These are phyloP conservation scores for Pterois miles DNA, from an alignment of 2,797 vertebrate genomes.

Conservation along the genomic window DNA sequence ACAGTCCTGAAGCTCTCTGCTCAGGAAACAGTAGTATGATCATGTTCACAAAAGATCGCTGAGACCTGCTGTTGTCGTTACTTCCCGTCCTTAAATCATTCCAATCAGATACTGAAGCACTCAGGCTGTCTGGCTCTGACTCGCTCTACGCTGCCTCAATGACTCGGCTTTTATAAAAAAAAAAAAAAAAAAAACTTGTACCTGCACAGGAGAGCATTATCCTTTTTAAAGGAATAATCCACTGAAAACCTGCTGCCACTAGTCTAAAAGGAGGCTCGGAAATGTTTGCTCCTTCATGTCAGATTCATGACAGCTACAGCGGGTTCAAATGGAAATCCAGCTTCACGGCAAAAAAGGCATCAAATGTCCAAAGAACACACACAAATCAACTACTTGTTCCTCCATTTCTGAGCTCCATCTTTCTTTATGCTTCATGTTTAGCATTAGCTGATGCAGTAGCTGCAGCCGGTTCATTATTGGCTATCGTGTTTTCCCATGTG, in stretches of 20 bases:
- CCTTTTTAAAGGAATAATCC: not conserved
- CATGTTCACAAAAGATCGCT: constrained; percentile 48
- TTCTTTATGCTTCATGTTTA: too few species aligned
- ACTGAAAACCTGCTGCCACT: not conserved
- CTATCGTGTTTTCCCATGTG: too few species aligned
- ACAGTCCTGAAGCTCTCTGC: constrained; percentile 34
- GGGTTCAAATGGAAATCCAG: not conserved
- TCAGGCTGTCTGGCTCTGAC: constrained; percentile 50
- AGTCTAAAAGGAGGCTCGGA: not conserved
- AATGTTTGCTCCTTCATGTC: not conserved
- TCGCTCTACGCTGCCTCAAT: constrained; percentile 21
- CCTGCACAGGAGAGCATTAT: constrained; percentile 17
- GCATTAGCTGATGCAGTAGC: too few species aligned
- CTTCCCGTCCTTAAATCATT: constrained; percentile 46
- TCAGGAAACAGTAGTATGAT: constrained; percentile 49
- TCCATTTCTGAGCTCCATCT: too few species aligned
- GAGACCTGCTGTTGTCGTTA: constrained; percentile 37
- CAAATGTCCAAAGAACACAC: not conserved
- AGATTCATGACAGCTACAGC: not conserved
- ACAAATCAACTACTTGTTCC: too few species aligned
- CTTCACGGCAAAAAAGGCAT: not conserved
- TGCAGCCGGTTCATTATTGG: too few species aligned
- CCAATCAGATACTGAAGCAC: constrained; percentile 69
- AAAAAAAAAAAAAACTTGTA: too few species aligned
- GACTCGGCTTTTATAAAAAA: constrained; percentile 41